Conservation (phyloP, 2,797 vertebrate genomes). For the Alfaro cultratus region DNA sequence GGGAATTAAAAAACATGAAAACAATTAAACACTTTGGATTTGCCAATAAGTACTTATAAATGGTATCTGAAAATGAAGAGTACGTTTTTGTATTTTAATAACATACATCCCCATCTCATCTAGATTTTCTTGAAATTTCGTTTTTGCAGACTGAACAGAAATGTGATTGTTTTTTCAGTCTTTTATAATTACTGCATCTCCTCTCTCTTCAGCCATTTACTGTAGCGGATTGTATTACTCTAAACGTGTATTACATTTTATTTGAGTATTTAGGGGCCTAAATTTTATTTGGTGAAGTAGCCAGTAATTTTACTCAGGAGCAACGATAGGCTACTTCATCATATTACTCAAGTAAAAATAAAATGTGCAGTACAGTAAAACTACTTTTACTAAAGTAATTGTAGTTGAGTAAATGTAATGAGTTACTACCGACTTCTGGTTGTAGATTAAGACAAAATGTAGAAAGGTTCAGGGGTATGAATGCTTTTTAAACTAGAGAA, state of each 20-base stretch:
- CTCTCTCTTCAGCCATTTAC: neutral
- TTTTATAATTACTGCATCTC: neutral
- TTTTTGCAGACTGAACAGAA: neutral
- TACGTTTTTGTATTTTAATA: neutral
- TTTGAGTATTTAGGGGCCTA: neutral
- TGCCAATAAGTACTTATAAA: neutral
- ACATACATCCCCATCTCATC: neutral
- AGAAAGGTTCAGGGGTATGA: neutral
- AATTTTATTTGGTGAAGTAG: neutral
- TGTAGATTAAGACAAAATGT: neutral
- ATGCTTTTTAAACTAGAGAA: neutral
- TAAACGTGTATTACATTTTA: neutral
- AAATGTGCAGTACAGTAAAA: too few relatives aligned
- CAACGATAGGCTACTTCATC: too few relatives aligned
- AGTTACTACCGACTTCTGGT: too few relatives aligned
- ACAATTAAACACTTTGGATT: neutral
- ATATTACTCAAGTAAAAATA: neutral
- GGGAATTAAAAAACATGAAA: slow-evolving; percentile 33
- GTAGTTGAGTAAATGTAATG: too few relatives aligned
- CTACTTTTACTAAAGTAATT: too few relatives aligned
- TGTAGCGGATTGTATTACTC: neutral
- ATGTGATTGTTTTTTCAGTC: neutral
- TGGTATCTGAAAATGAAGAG: neutral
- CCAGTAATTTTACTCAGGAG: neutral
- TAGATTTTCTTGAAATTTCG: neutral